phyloP scores from a whole-genome alignment of 2,113 vertebrate genomes.

The Atrichornis clamosus region DNA sequence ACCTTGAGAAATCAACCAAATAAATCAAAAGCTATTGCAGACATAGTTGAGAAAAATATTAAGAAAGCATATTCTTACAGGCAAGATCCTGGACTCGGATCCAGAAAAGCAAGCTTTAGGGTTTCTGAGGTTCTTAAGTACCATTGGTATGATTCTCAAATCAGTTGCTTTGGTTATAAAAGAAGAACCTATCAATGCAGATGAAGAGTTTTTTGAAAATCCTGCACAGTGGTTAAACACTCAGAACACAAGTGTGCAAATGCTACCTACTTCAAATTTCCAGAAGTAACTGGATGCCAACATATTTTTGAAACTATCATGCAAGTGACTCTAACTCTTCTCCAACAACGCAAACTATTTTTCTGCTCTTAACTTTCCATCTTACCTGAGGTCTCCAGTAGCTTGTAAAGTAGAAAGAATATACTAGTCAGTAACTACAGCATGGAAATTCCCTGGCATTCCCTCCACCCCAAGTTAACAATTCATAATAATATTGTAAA shows the following conservation, averaged over 20 bases:
- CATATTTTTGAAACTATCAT: not conserved
- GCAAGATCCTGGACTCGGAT: not conserved
- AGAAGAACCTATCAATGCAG: not conserved
- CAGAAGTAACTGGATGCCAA: not conserved
- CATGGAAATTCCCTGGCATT: not conserved
- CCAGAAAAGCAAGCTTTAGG: not conserved
- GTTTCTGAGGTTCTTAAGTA: not conserved
- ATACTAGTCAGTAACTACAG: not conserved
- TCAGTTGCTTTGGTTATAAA: not conserved
- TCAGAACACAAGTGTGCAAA: not conserved
- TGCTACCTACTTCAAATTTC: not conserved
- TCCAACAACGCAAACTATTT: not conserved
- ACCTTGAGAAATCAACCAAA: not conserved
- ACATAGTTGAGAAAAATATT: not conserved
- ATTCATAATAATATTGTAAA: not conserved
- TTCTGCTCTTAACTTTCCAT: not conserved
- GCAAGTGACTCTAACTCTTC: not conserved
- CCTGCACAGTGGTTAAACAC: not conserved
- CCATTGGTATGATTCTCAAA: not conserved
- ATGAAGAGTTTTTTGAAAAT: not conserved
- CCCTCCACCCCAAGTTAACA: not conserved
- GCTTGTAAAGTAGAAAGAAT: not conserved
- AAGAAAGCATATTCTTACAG: not conserved
- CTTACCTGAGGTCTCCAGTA: not conserved
- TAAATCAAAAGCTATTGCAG: not conserved